Evolutionary conservation across 2,113 vertebrate genomes (phyloP), one percentile per base, ranked within the genome.

Genomic region (Thalassarche chlororhynchos): DNA sequence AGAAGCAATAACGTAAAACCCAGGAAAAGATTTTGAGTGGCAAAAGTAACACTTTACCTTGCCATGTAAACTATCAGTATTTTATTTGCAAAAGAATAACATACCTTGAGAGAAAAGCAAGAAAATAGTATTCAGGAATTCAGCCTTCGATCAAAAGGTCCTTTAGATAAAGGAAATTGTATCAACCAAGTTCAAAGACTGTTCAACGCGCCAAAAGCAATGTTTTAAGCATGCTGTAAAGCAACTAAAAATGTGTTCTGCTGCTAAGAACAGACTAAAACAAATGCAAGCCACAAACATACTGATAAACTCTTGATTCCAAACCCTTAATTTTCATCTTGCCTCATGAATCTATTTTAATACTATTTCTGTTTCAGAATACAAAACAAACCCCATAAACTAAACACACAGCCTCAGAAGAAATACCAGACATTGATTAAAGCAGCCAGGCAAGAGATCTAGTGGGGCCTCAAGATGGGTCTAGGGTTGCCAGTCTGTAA

Each of bases 21-120:
- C 44, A 49, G 52, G n/a, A 13, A 13, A 75, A 44, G 21, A 76
- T 32, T 87, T 12, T 52, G 21, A 75, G 26, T 4, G 57, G 75
- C 1, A 12, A 52, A 95, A 79, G 60, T 10, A 46, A 40, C 0
- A 0, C 7, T 80, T 72, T 38, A 46, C 23, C 42, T 78, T 34
- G 44, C 29, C 32, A n/a, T 9, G 26, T 25, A 34, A 68, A 40
- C 18, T 6, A 24, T 4, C 26, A 14, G 11, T 8, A 55, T 46
- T 93, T 78, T 38, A 49, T 68, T 29, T 68, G 69, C 13, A 12
- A 54, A 69, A 87, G 2, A 77, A 13, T 14, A 57, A 76, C 15
- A 51, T 3, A 28, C 7, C 16, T 51, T 24, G 84, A 84, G 42
- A 90, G 44, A 80, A 82, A 68, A 29, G 21, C 55, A 76, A 75